Evolutionary conservation across 2,888 invertebrate genomes (phyloP), one percentile per base, ranked within the genome.

Genomic region (Apantesis nais): DNA sequence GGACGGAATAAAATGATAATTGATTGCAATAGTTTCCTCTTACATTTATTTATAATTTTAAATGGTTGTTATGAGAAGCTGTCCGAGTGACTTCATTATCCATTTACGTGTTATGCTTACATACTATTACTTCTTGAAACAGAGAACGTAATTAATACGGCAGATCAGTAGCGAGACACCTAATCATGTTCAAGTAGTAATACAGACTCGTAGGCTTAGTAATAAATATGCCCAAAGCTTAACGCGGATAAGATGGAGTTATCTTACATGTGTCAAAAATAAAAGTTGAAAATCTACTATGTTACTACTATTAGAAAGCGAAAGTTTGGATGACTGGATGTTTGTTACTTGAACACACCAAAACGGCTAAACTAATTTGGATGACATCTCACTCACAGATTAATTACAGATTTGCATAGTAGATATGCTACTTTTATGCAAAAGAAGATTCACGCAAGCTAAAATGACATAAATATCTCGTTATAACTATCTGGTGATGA

Each of bases 91-190:
- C 55, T 67, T 62, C 62, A 67, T 67, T 67, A 67, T 67, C n/a
- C 62, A 62, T 67, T 52, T 67, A 62, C 34, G 34, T 67, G 62
- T 67, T 62, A 48, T 62, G 25, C 67, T 67, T 67, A 62, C 67
- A 52, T 34, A 34, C 48, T 52, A 67, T 67, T 61, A 16, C 29
- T 29, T 29, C 7, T 62, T 25, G 34, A 67, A 67, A 67, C 16
- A 67, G 34, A 62, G n/a, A 48, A 29, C 34, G 25, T 62, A 67
- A 61, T 61, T 22, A 31, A 62, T 44, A 61, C 11, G 29, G 14
- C 16, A 29, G 29, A 58, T 58, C 29, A 58, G 29, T 16, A 58
- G 58, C 58, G 29, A 29, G 58, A 29, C 58, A 16, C 1, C 58
- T 58, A 58, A 29, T 58, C 58, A 58, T 16, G 16, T 29, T 29